Conservation (phyloP, 1,140 invertebrate genomes). For the Drosophila lini region DNA sequence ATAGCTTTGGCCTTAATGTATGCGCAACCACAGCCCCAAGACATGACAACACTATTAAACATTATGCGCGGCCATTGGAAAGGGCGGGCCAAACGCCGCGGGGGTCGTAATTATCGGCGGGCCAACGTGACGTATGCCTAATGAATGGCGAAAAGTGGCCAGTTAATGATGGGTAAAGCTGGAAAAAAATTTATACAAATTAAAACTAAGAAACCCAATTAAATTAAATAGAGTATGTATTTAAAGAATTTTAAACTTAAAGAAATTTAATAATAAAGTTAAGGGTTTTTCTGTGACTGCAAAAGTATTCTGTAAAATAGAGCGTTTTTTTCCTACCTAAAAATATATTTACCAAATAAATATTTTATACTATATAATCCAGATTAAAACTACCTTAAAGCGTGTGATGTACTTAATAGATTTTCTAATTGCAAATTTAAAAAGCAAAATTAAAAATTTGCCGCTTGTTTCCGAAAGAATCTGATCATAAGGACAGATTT, state of each 20-base stretch:
- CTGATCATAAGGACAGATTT: too few species aligned
- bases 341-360: too few species aligned
- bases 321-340: neutral
- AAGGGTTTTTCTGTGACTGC: too few species aligned
- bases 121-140: conserved; percentile 40
- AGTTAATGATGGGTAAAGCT: conserved; percentile 11
- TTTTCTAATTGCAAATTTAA: neutral
- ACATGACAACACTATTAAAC: conserved; percentile 82
- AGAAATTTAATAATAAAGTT: neutral
- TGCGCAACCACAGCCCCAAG: conserved; percentile 77
- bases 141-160: conserved; percentile 9
- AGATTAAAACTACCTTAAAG: neutral
- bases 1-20: conserved; percentile 66
- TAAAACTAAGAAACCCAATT: neutral
- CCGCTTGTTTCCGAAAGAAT: too few species aligned
- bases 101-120: conserved; percentile 22
- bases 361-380: too few species aligned
- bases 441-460: neutral
- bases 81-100: neutral
- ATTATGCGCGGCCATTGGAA: conserved; percentile 51
- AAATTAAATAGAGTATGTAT: too few species aligned
- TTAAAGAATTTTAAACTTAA: neutral
- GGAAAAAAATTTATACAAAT: neutral
- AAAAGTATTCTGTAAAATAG: neutral
- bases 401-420: neutral